A percentile compares a stretch with the other conserved stretches of the same genome.
Conservation (phyloP, 2,888 invertebrate genomes). For the Tenodera sinensis region DNA sequence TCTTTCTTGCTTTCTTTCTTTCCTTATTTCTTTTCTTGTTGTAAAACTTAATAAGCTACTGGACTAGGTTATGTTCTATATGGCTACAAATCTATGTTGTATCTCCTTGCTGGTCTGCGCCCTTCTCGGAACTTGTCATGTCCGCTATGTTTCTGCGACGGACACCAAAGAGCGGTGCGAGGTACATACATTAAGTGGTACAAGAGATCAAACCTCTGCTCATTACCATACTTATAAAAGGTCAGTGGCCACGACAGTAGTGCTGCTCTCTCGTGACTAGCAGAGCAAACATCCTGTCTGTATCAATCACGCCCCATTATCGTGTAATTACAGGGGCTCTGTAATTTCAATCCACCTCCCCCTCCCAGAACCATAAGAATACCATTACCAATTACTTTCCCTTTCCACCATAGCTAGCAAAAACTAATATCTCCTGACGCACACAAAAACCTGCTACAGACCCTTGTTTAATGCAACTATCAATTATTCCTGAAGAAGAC, state of each 20-base stretch:
- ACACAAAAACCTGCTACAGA: background rate
- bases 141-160: background rate
- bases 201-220: background rate
- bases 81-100: too few species aligned
- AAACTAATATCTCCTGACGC: background rate
- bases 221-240: background rate
- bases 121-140: background rate
- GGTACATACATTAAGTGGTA: background rate
- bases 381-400: background rate
- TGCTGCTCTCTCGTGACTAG: background rate
- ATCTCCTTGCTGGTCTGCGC: too few species aligned
- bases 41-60: too few species aligned
- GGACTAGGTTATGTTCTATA: too few species aligned
- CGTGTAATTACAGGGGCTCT: background rate
- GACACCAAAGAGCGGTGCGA: background rate
- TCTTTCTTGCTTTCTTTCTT: too few species aligned
- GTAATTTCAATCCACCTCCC: background rate
- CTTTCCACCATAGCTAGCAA: background rate
- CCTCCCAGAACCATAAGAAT: background rate
- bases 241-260: background rate
- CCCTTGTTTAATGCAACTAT: background rate
- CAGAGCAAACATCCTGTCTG: slow-evolving; percentile 4
- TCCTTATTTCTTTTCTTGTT: too few species aligned
- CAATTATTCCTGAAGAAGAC: background rate
- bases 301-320: background rate